Percentiles rank a stretch among this genome's conserved stretches.
These are phyloP conservation scores for Aleiodes leptofemur DNA, from an alignment of 2,888 invertebrate genomes.

Conservation along the genomic window DNA sequence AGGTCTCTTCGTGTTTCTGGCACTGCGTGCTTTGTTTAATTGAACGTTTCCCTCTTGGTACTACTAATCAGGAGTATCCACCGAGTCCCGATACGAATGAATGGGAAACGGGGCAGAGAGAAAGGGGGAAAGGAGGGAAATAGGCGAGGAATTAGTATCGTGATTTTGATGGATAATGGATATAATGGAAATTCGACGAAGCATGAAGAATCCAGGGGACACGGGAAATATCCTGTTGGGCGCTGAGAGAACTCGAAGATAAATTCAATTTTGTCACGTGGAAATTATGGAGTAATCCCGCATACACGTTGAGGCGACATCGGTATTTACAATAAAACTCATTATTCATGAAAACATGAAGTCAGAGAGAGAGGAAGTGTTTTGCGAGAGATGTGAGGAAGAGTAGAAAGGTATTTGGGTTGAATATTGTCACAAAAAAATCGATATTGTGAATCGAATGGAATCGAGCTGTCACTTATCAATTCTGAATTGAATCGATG, in stretches of 20 bases:
- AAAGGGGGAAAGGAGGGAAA: not conserved
- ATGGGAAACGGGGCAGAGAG: not conserved
- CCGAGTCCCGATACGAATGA: slow-evolving; percentile 3
- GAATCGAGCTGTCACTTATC: no score
- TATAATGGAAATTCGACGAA: slow-evolving; percentile 1
- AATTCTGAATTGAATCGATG: no score
- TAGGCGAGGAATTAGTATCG: not conserved
- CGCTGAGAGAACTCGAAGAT: not conserved
- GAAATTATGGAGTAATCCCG: slow-evolving; percentile 14
- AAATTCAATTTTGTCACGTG: slow-evolving; percentile 25
- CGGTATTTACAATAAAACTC: slow-evolving; percentile 20
- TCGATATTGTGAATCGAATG: no score
- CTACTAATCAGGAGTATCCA: slow-evolving; percentile 10
- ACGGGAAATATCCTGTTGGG: not conserved
- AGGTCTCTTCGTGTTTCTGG: not conserved
- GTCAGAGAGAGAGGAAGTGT: not conserved
- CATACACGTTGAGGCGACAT: not conserved
- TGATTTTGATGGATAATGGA: slow-evolving; percentile 11
- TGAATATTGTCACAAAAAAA: no score
- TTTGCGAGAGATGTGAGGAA: no score
- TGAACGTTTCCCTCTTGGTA: slow-evolving; percentile 26
- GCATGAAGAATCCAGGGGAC: slow-evolving; percentile 6
- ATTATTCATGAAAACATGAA: slow-evolving; percentile 9
- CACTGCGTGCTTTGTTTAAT: slow-evolving; percentile 21
- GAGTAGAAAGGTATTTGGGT: no score